Evolutionary conservation across 2,113 vertebrate species (phyloP).

Genomic region (Origma solitaria): DNA sequence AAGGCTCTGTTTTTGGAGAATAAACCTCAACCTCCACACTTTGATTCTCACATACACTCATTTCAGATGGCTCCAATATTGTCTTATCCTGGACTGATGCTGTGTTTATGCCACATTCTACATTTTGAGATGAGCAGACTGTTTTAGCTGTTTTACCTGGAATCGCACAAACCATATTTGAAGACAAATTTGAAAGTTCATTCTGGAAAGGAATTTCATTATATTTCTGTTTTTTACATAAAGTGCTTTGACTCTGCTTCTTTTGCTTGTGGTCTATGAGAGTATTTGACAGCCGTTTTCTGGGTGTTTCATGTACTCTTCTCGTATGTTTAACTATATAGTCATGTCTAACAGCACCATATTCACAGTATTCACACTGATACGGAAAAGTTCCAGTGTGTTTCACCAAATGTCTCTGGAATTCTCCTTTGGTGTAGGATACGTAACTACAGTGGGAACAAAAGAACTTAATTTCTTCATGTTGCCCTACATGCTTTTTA

Average conservation of each 20-base stretch:
- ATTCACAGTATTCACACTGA: slow-evolving; percentile 86
- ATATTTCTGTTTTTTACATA: slow-evolving; percentile 22
- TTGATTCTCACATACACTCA: slow-evolving; percentile 45
- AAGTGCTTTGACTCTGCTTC: slow-evolving; percentile 25
- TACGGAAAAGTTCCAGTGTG: slow-evolving; percentile 85
- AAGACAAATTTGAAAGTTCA: neutral
- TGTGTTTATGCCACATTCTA: slow-evolving; percentile 18
- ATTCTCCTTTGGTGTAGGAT: slow-evolving; percentile 85
- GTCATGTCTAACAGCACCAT: slow-evolving; percentile 86
- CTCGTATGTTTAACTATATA: slow-evolving; percentile 89
- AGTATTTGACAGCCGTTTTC: slow-evolving; percentile 18
- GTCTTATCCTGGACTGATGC: slow-evolving; percentile 32
- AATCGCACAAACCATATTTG: neutral
- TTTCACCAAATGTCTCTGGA: slow-evolving; percentile 84
- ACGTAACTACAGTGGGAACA: slow-evolving; percentile 82
- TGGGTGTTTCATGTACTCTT: slow-evolving; percentile 76
- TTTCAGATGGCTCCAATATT: neutral
- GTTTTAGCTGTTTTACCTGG: neutral
- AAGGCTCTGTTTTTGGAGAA: slow-evolving; percentile 74
- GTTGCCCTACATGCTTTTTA: slow-evolving; percentile 76
- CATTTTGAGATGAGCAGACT: neutral
- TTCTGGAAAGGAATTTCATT: neutral
- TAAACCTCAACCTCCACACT: slow-evolving; percentile 78
- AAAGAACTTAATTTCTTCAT: slow-evolving; percentile 81
- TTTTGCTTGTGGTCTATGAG: slow-evolving; percentile 32